Evolutionary conservation across 2,797 vertebrate genomes (phyloP).

Genomic region (Micrastur ruficollis): DNA sequence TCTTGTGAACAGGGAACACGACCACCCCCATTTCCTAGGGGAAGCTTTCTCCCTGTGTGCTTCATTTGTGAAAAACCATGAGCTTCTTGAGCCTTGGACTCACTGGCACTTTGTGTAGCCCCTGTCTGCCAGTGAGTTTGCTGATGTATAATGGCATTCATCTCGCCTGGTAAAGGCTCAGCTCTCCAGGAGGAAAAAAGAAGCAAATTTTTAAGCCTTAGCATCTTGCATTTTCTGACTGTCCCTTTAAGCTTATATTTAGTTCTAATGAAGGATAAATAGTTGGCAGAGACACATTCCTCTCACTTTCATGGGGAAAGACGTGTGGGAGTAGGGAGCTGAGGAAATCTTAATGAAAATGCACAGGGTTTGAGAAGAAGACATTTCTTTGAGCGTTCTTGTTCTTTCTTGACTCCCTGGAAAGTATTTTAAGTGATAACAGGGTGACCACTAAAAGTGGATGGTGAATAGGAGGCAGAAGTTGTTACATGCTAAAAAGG

Average conservation of each 20-base stretch:
- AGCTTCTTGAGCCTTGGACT: not conserved
- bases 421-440: constrained; percentile 29
- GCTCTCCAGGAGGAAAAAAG: not conserved
- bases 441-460: not conserved
- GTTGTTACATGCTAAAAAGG: constrained; percentile 15
- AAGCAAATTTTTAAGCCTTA: not conserved
- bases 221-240: not conserved
- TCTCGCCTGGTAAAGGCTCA: not conserved
- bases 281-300: not conserved
- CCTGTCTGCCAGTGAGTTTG: not conserved
- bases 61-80: not conserved
- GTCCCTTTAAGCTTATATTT: constrained; percentile 10
- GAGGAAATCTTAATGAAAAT: constrained; percentile 26
- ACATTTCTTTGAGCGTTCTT: not conserved
- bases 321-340: not conserved
- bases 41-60: not conserved
- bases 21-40: not conserved
- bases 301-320: not conserved
- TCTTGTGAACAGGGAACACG: not conserved
- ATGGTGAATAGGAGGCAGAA: constrained; percentile 14
- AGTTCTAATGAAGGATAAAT: constrained; percentile 29
- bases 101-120: not conserved
- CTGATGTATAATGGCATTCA: not conserved
- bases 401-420: not conserved
- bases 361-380: not conserved